phyloP scores from a whole-genome alignment of 2,113 vertebrate species.

The Chloropsis hardwickii region DNA sequence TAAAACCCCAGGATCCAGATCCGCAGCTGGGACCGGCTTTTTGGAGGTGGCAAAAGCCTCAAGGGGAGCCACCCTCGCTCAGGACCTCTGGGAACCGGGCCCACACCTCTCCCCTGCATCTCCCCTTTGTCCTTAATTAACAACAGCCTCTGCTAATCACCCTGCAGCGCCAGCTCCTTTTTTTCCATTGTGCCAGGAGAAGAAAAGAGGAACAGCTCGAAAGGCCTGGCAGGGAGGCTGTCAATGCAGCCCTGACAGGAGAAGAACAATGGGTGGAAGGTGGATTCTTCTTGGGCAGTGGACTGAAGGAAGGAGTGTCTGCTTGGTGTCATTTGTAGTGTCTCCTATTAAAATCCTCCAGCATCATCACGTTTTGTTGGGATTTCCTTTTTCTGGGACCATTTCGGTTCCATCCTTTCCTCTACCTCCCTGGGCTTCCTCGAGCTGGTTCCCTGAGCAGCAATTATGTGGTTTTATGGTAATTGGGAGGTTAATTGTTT shows the following conservation, averaged over 20 bases:
- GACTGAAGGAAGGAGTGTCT: background rate
- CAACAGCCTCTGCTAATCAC: background rate
- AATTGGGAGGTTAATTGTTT: background rate
- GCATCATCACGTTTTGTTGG: background rate
- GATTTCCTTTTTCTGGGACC: background rate
- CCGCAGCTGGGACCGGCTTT: accelerated
- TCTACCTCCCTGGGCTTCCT: background rate
- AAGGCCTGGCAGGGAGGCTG: background rate
- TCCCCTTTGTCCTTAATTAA: background rate
- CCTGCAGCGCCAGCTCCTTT: background rate
- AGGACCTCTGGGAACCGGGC: background rate
- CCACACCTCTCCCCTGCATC: background rate
- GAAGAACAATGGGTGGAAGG: background rate
- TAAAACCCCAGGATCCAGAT: accelerated
- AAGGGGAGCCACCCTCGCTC: background rate
- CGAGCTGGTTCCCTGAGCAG: background rate
- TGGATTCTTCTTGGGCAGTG: no score
- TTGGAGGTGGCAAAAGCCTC: background rate
- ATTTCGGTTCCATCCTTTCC: background rate
- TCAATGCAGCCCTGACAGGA: background rate
- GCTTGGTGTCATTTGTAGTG: background rate
- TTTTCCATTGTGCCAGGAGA: background rate
- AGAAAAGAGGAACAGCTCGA: background rate
- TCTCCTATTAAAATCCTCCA: background rate
- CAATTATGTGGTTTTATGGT: background rate